Evolutionary conservation across 2,113 vertebrate genomes (phyloP), one percentile per base, ranked within the genome.

Genomic region (Dicentrarchus labrax): DNA sequence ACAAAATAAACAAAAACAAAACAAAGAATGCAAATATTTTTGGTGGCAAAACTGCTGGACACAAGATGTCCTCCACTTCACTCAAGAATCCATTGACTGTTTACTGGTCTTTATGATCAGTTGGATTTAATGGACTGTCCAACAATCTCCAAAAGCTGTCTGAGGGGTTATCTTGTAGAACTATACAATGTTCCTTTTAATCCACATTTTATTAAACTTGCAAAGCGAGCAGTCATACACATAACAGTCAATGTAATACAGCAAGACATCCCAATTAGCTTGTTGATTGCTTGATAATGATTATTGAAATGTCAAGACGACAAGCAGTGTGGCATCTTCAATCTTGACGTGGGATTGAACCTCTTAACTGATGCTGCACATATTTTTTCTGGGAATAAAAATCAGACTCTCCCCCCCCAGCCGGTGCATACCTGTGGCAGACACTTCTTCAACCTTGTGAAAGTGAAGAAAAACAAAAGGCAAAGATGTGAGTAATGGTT

Each of bases 401-500:
- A 59, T 4, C 51, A 68, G 69, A 62, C 54, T 51, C 24, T 43
- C 43, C 57, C 57, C 43, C 62, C 43, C 61, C 70, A 62, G 71
- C 45, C 30, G 3, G 64, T 36, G 74, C n/a, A 10, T 47, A 69
- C 64, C 68, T 6, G 54, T 10, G 68, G 43, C 41, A 4, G 16
- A 78, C 78, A 64, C 71, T 60, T 69, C 70, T 71, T 86, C 43
- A 11, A 69, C 50, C 39, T 70, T 4, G 72, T 56, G 71, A 86
- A 83, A 73, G 67, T n/a, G 68, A 79, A 54, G 36, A 76, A 80
- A 84, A 82, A 86, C 51, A 83, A 88, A 24, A 41, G 77, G 53
- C 74, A 66, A 39, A 75, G 51, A 79, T 6, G 39, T 86, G 83
- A 93, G 83, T 54, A 87, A 88, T 80, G 86, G 16, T 65, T 89